Evolutionary conservation across 2,797 vertebrate genomes (phyloP), one percentile per base, ranked within the genome.

Genomic region (Masticophis lateralis): DNA sequence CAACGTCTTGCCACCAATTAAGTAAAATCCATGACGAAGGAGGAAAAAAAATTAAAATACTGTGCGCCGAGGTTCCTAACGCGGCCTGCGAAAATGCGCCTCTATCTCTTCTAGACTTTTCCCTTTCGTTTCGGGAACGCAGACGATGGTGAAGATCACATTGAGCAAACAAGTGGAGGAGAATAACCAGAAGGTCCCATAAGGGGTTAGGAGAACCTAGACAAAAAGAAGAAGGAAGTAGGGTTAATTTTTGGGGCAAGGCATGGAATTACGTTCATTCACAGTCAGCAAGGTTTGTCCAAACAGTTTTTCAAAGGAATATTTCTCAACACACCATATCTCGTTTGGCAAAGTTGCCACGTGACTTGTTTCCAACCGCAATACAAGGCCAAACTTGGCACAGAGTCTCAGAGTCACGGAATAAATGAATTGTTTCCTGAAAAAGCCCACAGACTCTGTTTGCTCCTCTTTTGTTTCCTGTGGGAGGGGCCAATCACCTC

Each of bases 121-220:
- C 92, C 99, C 99, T 97, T 99, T 99, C 5, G 99, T 99, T 95
- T 99, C 98, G 0, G 99, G 99, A 95, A 99, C 92, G 59, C 97
- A 98, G 95, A 97, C 69, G 28, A 98, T 57, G 9, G 98, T 99
- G 97, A 99, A 99, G 94, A 98, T 4, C 93, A 99, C 92, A 32
- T 96, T 98, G 74, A 98, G 56, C 88, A 96, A 93, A 92, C 98
- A 99, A 95, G 98, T 95, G 14, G 93, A 97, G 0, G 98, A 98
- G 43, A 99, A 99, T 12, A 99, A 96, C 98, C 99, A 99, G 98
- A 99, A 99, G 0, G 98, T 98, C 1, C 99, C 98, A 0, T 98
- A 98, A 3, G 98, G 98, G 94, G 97, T 98, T 28, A 99, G 95
- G 47, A 97, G 91, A 55, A 28, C 96, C 98, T 99, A 95, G 11